Base-by-base conservation (phyloP, 2,113 vertebrate genomes). In the Edolisoma coerulescens region DNA sequence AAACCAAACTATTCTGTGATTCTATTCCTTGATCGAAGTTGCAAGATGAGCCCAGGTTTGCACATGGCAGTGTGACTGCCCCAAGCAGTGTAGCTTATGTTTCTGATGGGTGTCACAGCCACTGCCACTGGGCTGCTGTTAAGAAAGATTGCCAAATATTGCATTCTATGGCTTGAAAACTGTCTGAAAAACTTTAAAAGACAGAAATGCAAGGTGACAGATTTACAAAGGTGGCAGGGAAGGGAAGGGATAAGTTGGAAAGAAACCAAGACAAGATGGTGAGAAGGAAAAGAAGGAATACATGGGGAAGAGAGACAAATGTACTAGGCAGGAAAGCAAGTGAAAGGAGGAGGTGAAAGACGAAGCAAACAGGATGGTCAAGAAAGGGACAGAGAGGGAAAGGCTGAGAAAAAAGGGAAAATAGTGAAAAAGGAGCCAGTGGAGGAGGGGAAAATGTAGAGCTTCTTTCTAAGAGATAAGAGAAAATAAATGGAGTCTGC, bases 261-360 rank as follows among this genome's bases (percentile, higher is more conserved):
- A 77, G 56, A 75, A 95, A 89, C 39, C 73, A 93, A 70, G 68
- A 77, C 12, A 70, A 81, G 64, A 81, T 1, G 3, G 52, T 75
- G 64, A 90, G n/a, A 91, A 92, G 45, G n/a, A 92, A 95, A 94
- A 45, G 49, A 90, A 57, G 45, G 75, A 87, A 77, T 65, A 77
- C 0, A 4, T 21, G 24, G 35, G 37, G 50, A 90, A 74, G 32
- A 35, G 33, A 91, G 68, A 94, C 35, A 80, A 90, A 93, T 39
- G 75, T 44, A 79, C 24, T 1, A 7, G 44, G 56, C 85, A 84
- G 85, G 87, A 96, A 93, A 85, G 27, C 35, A 80, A 91, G 56
- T 33, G 54, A 90, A 80, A 47, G 82, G 39, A 90, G 30, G 70
- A 94, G 54, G 67, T 87, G 84, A 84, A 90, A 61, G 68, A 84